phyloP scores from a whole-genome alignment of 1,140 invertebrate species.

The Drosophila ogumai region DNA sequence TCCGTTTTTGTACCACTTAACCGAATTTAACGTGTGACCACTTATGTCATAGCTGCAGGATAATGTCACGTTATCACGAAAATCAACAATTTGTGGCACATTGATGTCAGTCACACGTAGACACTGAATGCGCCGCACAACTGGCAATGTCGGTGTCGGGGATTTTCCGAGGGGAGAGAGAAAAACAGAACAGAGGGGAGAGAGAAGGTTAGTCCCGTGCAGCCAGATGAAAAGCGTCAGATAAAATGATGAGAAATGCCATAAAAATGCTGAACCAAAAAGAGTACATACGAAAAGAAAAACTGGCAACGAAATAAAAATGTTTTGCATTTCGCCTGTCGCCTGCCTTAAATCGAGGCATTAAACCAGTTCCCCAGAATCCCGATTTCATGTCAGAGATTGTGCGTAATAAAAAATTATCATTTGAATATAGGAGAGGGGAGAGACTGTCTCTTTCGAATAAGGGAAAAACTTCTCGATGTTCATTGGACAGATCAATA shows the following conservation, averaged over 20 bases:
- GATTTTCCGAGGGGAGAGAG: slow-evolving; percentile 6
- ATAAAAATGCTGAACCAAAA: slow-evolving; percentile 58
- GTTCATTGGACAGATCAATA: slow-evolving; percentile 1
- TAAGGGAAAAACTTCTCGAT: not conserved
- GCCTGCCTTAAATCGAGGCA: slow-evolving; percentile 51
- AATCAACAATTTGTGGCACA: slow-evolving; percentile 86
- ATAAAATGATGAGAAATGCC: slow-evolving; percentile 81
- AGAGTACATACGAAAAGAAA: slow-evolving; percentile 48
- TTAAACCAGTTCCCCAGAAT: slow-evolving; percentile 34
- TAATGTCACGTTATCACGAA: slow-evolving; percentile 86
- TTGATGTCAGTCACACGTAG: slow-evolving; percentile 83
- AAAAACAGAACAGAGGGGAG: slow-evolving; percentile 1
- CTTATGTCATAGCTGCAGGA: slow-evolving; percentile 87
- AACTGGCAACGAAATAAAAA: slow-evolving; percentile 48
- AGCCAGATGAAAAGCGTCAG: slow-evolving; percentile 58
- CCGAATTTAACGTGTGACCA: slow-evolving; percentile 89
- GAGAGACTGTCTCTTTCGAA: not conserved
- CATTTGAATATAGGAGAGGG: not conserved
- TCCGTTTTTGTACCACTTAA: slow-evolving; percentile 92
- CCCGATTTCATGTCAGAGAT: slow-evolving; percentile 43
- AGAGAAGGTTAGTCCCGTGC: slow-evolving; percentile 38
- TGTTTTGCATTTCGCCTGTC: slow-evolving; percentile 55
- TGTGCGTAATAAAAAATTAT: slow-evolving; percentile 51
- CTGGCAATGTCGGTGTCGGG: slow-evolving; percentile 44
- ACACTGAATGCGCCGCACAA: slow-evolving; percentile 73